These are phyloP conservation scores for Enteromius thamalakanensis DNA, from an alignment of 2,797 vertebrate genomes.

Conservation along the genomic window DNA sequence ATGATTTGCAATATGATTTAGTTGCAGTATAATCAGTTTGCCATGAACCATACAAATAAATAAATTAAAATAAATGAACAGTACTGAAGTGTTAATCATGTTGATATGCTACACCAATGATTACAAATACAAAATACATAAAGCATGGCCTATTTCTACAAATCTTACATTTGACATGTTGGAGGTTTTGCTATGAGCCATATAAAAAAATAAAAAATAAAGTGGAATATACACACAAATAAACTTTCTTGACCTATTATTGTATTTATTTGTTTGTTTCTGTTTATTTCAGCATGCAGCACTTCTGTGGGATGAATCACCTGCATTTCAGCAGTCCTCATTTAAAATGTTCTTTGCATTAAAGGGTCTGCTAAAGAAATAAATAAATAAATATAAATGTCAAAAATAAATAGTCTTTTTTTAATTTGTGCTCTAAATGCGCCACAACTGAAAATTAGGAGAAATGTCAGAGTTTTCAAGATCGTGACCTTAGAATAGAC, in stretches of 20 bases:
- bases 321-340: neutral
- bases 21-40: too few species aligned
- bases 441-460: neutral
- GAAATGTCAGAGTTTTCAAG: constrained; percentile 4
- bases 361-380: constrained; percentile 10
- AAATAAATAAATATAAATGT: constrained; percentile 15
- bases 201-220: too few species aligned
- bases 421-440: constrained; percentile 1
- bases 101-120: neutral
- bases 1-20: too few species aligned
- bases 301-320: neutral
- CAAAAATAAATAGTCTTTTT: constrained; percentile 10
- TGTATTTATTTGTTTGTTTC: neutral
- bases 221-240: too few species aligned
- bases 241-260: neutral
- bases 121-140: neutral
- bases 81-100: neutral
- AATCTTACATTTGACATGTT: neutral
- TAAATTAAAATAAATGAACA: neutral
- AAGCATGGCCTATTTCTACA: neutral
- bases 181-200: too few species aligned
- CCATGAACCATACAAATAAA: neutral
- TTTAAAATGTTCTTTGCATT: neutral
- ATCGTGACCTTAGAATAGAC: constrained; percentile 7
- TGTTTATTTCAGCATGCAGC: neutral